A percentile compares a stretch with the other conserved stretches of the same genome.
These are phyloP conservation scores for Lasioglossum villosulum DNA, from an alignment of 2,888 invertebrate genomes.

Conservation along the genomic window DNA sequence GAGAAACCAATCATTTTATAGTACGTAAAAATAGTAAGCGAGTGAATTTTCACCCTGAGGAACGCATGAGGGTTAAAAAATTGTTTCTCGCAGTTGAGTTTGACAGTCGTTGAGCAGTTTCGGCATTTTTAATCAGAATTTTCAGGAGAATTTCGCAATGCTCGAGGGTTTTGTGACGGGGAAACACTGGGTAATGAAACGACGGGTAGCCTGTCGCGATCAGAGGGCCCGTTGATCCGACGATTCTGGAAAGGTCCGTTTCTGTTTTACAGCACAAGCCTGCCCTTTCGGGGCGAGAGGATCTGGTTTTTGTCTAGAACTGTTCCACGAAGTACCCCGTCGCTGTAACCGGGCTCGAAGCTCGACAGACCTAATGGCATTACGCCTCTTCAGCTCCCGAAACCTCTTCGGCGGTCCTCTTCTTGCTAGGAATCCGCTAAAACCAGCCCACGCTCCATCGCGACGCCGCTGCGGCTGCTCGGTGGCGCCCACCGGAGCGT, in stretches of 20 bases:
- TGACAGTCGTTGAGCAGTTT: not conserved
- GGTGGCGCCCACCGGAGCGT: not conserved
- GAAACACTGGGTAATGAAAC: not conserved
- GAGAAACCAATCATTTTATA: no score
- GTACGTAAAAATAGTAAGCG: no score
- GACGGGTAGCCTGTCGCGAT: not conserved
- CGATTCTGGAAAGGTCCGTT: not conserved
- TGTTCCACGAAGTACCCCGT: conserved; percentile 63
- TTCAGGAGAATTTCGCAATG: not conserved
- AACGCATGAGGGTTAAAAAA: not conserved
- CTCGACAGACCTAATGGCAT: conserved; percentile 82
- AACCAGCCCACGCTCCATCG: conserved; percentile 62
- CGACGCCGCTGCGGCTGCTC: not conserved
- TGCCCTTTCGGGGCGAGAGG: not conserved
- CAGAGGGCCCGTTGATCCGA: not conserved
- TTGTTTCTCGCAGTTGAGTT: not conserved
- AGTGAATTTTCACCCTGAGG: no score
- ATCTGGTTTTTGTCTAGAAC: conserved; percentile 31
- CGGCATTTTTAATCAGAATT: no score
- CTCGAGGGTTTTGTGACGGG: not conserved
- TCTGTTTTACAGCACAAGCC: conserved; percentile 9
- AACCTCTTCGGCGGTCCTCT: conserved; percentile 72
- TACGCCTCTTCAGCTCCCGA: conserved; percentile 80
- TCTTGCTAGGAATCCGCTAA: conserved; percentile 77
- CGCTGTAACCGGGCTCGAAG: conserved; percentile 31